These are phyloP conservation scores for Nineta flava DNA, from an alignment of 2,888 invertebrate species.

Conservation along the genomic window DNA sequence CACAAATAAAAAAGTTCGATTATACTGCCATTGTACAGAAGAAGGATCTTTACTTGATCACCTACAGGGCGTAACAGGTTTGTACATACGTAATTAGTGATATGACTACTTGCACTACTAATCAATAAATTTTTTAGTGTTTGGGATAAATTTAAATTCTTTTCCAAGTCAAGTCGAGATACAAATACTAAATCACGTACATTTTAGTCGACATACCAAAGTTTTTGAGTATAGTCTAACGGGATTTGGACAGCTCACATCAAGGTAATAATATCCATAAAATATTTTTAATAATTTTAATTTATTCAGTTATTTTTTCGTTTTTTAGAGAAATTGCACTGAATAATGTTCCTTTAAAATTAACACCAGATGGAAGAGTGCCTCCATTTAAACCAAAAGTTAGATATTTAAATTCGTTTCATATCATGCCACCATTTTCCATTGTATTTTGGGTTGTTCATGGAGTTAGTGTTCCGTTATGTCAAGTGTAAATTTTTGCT, in stretches of 20 bases:
- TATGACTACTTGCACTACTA: not conserved
- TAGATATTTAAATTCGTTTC: constrained; percentile 28
- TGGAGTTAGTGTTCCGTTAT: not conserved
- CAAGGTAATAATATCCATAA: constrained; percentile 23
- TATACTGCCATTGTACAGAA: constrained; percentile 56
- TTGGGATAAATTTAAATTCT: constrained; percentile 42
- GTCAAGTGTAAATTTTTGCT: not conserved
- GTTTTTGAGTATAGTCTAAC: constrained; percentile 5
- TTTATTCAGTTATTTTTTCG: no score
- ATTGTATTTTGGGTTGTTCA: constrained; percentile 46
- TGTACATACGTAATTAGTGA: no score
- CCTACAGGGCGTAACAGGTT: constrained; percentile 31
- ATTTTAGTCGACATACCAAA: no score
- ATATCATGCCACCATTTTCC: constrained; percentile 43
- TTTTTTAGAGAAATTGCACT: constrained; percentile 35
- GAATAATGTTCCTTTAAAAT: constrained; percentile 39
- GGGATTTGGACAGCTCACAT: not conserved
- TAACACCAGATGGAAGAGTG: constrained; percentile 29
- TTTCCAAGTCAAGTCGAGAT: constrained; percentile 30
- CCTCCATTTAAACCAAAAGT: constrained; percentile 36
- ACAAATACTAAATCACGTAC: constrained; percentile 16
- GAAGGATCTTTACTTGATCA: constrained; percentile 28
- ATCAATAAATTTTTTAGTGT: constrained; percentile 24
- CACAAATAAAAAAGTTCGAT: constrained; percentile 30
- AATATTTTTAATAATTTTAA: not conserved